Evolutionary conservation across 2,797 vertebrate genomes (phyloP), one percentile per base, ranked within the genome.

Genomic region (Erpetoichthys calabaricus): DNA sequence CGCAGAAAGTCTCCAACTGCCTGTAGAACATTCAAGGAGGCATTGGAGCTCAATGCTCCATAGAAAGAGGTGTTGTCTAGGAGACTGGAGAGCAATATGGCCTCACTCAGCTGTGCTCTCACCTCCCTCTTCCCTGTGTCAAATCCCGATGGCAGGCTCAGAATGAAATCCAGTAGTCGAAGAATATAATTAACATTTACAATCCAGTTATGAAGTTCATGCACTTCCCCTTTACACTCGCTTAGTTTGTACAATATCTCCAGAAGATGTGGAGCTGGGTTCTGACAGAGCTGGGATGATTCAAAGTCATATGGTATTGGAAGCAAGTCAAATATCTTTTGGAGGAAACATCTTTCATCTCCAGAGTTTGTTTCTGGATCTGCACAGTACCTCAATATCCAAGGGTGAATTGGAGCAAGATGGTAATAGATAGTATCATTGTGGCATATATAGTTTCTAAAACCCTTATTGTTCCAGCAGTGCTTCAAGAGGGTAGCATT

Each of bases 21-120:
- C 65, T 76, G 80, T 45, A 91, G 84, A 59, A 94, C 76, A 7
- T 88, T 91, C 4, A 57, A 66, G 3, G 84, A 79, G 9, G 88
- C 84, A 3, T 89, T 81, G 0, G 81, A 84, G 64, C 67, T 71
- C 59, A 93, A 81, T 8, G 75, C 60, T 50, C 76, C 73, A 90
- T 89, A 92, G 70, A 86, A 88, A 45, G 89, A 91, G 49, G 77
- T 70, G 67, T 91, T 92, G 77, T 92, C 89, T 51, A 88, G 80
- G 51, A 96, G 88, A 68, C 88, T 91, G 73, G 90, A 89, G 52
- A 96, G 86, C 44, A 94, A 84, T 68, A 96, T 86, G 68, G 88
- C 89, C 71, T 89, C 82, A 44, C 86, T 78, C 60, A 94, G 70
- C 65, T 84, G 82, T 62, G 85, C 81, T 49, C 83, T 76, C 0